phyloP scores from a whole-genome alignment of 1,140 invertebrate genomes.

The Venturia canescens region DNA sequence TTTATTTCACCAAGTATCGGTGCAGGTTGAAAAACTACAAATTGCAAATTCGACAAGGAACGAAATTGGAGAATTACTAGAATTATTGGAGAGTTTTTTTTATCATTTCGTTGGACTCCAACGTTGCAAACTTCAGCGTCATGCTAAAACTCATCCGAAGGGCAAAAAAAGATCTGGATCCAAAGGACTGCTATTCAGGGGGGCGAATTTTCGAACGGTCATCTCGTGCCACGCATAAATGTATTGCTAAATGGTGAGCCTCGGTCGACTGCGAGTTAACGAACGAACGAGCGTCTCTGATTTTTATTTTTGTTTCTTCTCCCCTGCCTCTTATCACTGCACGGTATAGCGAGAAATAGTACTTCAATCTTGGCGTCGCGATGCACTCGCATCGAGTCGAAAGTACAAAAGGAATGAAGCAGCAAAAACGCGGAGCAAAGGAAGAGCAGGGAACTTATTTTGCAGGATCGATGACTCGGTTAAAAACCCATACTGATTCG shows the following conservation, averaged over 20 bases:
- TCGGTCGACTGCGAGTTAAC: constrained; percentile 26
- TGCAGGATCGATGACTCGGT: neutral
- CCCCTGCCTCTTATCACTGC: neutral
- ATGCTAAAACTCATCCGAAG: no score
- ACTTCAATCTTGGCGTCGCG: neutral
- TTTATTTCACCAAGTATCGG: no score
- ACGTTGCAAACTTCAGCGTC: no score
- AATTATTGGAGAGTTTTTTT: no score
- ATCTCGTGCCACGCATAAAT: neutral
- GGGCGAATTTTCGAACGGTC: neutral
- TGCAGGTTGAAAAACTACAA: no score
- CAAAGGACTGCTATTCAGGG: neutral
- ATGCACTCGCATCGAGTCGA: neutral
- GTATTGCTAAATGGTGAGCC: constrained; percentile 24
- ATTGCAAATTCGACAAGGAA: no score
- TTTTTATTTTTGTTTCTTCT: constrained; percentile 3
- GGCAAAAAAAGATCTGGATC: neutral
- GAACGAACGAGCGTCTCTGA: constrained; percentile 10
- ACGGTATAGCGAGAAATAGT: neutral
- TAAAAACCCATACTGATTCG: neutral
- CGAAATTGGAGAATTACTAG: no score
- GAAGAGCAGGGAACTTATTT: neutral
- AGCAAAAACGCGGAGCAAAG: neutral
- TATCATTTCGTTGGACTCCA: no score
- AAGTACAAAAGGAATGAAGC: neutral